Base-by-base conservation (phyloP, 2,797 vertebrate genomes). In the Spinibarbus caldwelli region DNA sequence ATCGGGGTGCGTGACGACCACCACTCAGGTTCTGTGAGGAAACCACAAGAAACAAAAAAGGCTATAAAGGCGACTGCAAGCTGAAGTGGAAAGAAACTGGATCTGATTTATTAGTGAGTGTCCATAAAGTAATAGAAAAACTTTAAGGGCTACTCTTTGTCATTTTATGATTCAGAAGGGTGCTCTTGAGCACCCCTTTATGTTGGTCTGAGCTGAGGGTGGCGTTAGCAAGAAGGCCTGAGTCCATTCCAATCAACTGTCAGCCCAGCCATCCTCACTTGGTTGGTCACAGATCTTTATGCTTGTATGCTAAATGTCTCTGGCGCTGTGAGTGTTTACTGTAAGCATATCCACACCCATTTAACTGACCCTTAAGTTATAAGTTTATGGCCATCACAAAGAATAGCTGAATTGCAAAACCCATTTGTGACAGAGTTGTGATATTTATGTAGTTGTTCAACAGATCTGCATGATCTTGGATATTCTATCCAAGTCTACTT, bases 1-100 rank as follows among this genome's bases (percentile, higher is more conserved):
- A 97, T 90, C 96, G 95, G 85, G 96, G 93, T 0, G 94, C 90
- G 0, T 96, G 95, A 68, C 96, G 92, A 86, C 92, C 93, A 84
- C 96, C 90, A 0, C 81, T 95, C 92, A 96, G 90, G 89, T 93
- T 97, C 97, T 98, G 93, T 41, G 38, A 91, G 91, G 5, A 85
- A 73, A 91, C 78, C 15, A 78, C 52, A 57, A 31, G 2, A 21
- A 90, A 87, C 86, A 82, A 90, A 82, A n/a, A 38, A 68, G 31
- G 41, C 3, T 21, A 31, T 43, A 78, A 31, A 86, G 7, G n/a
- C 7, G 62, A 41, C 78, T 72, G 45, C 29, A 82, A 78, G 41
- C 34, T 54, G 3, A 57, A 75, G 26, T 23, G 31, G 14, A 49
- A 80, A 38, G 7, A 19, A 86, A 78, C 21, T 54, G 23, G 45